These are phyloP conservation scores for Oxygymnocypris stewartii DNA, from an alignment of 2,113 vertebrate genomes.

Conservation along the genomic window DNA sequence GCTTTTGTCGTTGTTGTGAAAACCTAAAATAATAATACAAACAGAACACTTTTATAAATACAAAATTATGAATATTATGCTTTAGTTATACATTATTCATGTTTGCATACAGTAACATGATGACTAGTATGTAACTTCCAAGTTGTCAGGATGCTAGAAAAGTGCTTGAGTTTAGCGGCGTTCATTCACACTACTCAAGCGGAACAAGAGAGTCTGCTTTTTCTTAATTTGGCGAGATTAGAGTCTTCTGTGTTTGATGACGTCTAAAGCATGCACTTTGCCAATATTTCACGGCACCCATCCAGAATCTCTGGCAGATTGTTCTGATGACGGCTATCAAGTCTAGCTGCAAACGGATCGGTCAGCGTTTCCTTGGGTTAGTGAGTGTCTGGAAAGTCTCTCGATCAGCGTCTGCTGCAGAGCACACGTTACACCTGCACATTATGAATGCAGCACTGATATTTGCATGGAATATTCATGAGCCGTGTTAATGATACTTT, in stretches of 20 bases:
- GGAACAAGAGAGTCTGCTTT: not conserved
- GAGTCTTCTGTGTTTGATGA: not conserved
- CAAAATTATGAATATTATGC: too few species aligned
- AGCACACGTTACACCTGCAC: slow-evolving; percentile 36
- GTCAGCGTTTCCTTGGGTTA: not conserved
- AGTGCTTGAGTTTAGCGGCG: too few species aligned
- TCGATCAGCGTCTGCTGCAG: slow-evolving; percentile 30
- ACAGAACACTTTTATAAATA: too few species aligned
- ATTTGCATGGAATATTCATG: slow-evolving; percentile 42
- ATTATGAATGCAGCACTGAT: slow-evolving; percentile 7
- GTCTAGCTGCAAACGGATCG: not conserved
- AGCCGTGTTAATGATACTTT: slow-evolving; percentile 19
- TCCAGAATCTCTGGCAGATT: not conserved
- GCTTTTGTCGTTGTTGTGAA: too few species aligned
- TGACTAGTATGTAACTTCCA: too few species aligned
- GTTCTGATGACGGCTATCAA: not conserved
- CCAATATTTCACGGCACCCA: not conserved
- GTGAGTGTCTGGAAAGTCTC: not conserved
- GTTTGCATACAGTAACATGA: too few species aligned
- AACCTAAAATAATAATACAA: too few species aligned
- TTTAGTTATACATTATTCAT: too few species aligned
- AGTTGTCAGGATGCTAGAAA: too few species aligned
- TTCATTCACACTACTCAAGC: not conserved
- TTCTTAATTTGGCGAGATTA: not conserved
- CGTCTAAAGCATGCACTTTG: not conserved